phyloP scores from a whole-genome alignment of 2,888 invertebrate species.

The Drosophila limbata region DNA sequence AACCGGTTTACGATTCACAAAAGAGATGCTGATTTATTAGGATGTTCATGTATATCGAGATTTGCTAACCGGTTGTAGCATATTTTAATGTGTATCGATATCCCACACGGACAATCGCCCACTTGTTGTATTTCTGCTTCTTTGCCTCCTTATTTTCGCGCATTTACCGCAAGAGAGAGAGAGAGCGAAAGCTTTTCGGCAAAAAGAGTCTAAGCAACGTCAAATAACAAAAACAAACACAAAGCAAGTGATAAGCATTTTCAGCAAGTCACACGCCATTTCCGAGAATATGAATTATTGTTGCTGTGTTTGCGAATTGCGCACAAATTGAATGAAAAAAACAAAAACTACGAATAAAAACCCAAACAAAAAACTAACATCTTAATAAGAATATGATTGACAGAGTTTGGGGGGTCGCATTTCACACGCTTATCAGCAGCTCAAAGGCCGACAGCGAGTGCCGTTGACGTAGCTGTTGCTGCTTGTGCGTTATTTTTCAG shows the following conservation, averaged over 20 bases:
- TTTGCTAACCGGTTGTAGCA: conserved; percentile 35
- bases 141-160: conserved; percentile 23
- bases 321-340: conserved; percentile 32
- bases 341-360: conserved; percentile 3
- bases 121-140: conserved; percentile 29
- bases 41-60: conserved; percentile 30
- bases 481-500: conserved; percentile 1
- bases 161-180: conserved; percentile 12
- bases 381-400: conserved; percentile 10
- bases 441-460: conserved; percentile 24
- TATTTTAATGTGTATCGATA: conserved; percentile 18
- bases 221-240: conserved; percentile 11
- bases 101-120: conserved; percentile 22
- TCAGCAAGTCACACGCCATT: conserved; percentile 48
- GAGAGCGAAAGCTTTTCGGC: conserved; percentile 4
- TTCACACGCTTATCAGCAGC: conserved; percentile 59
- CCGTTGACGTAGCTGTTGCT: conserved; percentile 10
- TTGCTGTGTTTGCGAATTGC: conserved; percentile 27
- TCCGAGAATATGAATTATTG: conserved; percentile 8
- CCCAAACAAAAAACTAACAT: not conserved
- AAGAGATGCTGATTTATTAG: conserved; percentile 43
- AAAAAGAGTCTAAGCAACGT: conserved; percentile 12
- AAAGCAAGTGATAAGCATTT: conserved; percentile 33
- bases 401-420: conserved; percentile 34
- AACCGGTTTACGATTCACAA: conserved; percentile 38